A percentile compares a stretch with the other conserved stretches of the same genome.
These are phyloP conservation scores for Oryzias dopingdopingensis DNA, from an alignment of 2,797 vertebrate genomes.

Conservation along the genomic window DNA sequence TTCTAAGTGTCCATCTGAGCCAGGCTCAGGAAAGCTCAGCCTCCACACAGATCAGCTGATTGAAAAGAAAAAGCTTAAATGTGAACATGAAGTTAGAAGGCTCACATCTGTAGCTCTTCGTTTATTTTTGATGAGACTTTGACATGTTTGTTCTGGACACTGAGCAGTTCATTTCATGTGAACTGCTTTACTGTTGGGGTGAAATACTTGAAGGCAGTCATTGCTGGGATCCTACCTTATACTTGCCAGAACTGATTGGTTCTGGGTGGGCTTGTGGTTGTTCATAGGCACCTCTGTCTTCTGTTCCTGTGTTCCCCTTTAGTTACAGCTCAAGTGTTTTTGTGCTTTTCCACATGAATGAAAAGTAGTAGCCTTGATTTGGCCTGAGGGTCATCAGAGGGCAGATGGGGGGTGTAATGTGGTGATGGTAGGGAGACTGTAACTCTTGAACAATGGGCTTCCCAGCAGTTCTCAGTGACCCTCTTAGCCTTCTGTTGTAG, in stretches of 20 bases:
- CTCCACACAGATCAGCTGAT: no score
- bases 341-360: constrained; percentile 62
- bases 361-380: constrained; percentile 53
- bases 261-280: constrained; percentile 22
- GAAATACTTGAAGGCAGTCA: constrained; percentile 21
- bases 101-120: no score
- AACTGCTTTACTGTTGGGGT: constrained; percentile 40
- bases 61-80: no score
- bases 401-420: constrained; percentile 19
- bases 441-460: constrained; percentile 51
- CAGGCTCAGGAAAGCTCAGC: no score
- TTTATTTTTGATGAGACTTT: no score
- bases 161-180: constrained; percentile 14
- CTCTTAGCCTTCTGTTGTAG: constrained; percentile 57
- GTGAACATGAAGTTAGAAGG: no score
- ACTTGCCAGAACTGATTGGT: constrained; percentile 25
- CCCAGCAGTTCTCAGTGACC: constrained; percentile 52
- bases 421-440: constrained; percentile 4
- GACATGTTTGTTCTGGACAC: constrained; percentile 4
- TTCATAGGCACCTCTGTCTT: constrained; percentile 9
- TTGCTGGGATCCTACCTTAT: not conserved
- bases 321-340: constrained; percentile 35
- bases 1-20: no score
- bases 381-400: constrained; percentile 48
- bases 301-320: constrained; percentile 1